Base-by-base conservation (phyloP, 2,888 invertebrate species). In the Cartodere bifasciata region DNA sequence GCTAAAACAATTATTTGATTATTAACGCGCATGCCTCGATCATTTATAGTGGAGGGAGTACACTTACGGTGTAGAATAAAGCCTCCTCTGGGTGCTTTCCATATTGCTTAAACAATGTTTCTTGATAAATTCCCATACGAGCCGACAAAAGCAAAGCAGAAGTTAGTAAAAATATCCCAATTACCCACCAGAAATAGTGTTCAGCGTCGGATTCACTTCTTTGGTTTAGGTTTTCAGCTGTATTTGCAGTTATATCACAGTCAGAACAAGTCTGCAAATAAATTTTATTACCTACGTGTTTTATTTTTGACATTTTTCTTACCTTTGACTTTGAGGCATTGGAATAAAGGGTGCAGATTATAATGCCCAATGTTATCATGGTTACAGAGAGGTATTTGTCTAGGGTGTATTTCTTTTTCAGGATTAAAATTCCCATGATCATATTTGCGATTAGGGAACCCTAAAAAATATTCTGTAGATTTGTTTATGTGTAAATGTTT, bases 371-470 rank as follows among this genome's bases (percentile, higher is more conserved):
- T 0, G 92, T 87, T 48, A 98, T 94, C 76, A 95, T 82, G 5
- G 80, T 60, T 4, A 98, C 86, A 0, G 97, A 88, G 5, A 90
- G 38, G 60, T 92, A 95, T 58, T 97, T 95, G 16, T 80, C 69
- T 2, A 75, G 60, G 2, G 76, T 67, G 49, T 95, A 95, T 28
- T 68, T 66, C 51, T 83, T 86, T 47, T 86, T 85, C 21, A 94
- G 58, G 37, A 97, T 81, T 45, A 91, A 65, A 20, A 90, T 83
- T 9, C 94, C 91, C 76, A 97, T 82, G 16, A 92, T 72, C 81
- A 97, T 84, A 58, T 94, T 97, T 0, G 95, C 91, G 66, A 97
- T 87, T 16, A 97, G 64, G 3, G 95, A 95, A 2, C 95, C 95
- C 82, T 82, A 55, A 34, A 67, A 64, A 43, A 36, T 42, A 39